Conservation (phyloP, 2,797 vertebrate genomes). For the Fistularia commersonii region DNA sequence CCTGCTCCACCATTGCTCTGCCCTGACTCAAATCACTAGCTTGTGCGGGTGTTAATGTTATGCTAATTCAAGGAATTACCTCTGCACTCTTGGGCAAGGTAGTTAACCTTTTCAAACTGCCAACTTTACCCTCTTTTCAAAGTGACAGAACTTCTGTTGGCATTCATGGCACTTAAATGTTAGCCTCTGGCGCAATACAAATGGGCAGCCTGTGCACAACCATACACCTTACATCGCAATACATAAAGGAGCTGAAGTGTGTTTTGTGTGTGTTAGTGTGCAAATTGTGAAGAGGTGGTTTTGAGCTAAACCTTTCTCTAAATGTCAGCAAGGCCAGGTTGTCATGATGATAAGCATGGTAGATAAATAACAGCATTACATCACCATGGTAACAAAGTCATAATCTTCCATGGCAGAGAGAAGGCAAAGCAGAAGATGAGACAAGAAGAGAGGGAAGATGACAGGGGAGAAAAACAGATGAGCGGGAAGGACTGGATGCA, state of each 20-base stretch:
- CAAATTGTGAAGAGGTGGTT: conserved; percentile 29
- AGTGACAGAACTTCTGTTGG: conserved; percentile 26
- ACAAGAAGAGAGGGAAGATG: background rate
- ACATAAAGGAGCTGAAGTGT: conserved; percentile 10
- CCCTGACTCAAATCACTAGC: conserved; percentile 20
- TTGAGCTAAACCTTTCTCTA: conserved; percentile 58
- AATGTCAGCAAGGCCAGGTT: conserved; percentile 60
- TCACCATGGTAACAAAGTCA: conserved; percentile 57
- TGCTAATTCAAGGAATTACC: conserved; percentile 44
- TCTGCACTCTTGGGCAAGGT: conserved; percentile 30
- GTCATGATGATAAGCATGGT: conserved; percentile 52
- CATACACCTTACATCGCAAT: conserved; percentile 7
- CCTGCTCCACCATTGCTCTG: conserved; percentile 25
- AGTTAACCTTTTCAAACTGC: conserved; percentile 46
- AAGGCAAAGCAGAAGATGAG: conserved; percentile 1
- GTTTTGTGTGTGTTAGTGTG: conserved; percentile 20
- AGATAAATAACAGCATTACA: conserved; percentile 55
- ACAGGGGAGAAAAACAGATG: background rate
- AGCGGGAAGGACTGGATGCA: background rate
- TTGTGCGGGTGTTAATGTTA: conserved; percentile 28
- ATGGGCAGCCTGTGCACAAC: conserved; percentile 24
- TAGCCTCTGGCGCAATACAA: conserved; percentile 23
- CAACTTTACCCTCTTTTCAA: conserved; percentile 16
- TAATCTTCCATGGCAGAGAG: conserved; percentile 34
- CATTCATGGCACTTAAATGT: conserved; percentile 43